Percentiles rank a stretch among this genome's conserved stretches.
phyloP scores from a whole-genome alignment of 1,140 invertebrate genomes.

The Nilaparvata lugens region DNA sequence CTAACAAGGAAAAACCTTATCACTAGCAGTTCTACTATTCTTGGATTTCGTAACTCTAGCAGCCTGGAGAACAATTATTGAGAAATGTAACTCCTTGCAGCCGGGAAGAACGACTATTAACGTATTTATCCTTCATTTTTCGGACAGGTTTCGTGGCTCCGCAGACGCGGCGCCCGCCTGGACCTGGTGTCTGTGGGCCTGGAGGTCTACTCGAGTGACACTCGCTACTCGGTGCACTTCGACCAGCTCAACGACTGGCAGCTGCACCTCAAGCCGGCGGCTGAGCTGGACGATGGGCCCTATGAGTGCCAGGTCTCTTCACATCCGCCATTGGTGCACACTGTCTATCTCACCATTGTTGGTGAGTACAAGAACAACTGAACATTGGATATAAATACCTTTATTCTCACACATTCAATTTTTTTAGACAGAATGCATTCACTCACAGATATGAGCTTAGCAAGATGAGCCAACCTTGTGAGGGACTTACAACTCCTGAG shows the following conservation, averaged over 20 bases:
- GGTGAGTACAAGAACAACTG: slow-evolving; percentile 58
- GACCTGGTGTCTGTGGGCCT: slow-evolving; percentile 64
- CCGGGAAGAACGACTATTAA: too few relatives aligned
- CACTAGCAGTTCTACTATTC: too few relatives aligned
- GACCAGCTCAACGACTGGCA: slow-evolving; percentile 55
- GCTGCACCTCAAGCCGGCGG: slow-evolving; percentile 73
- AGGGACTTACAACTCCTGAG: too few relatives aligned
- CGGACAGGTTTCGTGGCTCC: slow-evolving; percentile 62
- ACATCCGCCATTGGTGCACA: slow-evolving; percentile 76
- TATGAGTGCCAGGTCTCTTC: slow-evolving; percentile 85
- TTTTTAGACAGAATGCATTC: too few relatives aligned
- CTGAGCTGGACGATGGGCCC: slow-evolving; percentile 63
- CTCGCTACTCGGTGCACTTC: slow-evolving; percentile 19
- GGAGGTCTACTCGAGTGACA: slow-evolving; percentile 66
- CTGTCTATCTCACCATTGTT: slow-evolving; percentile 68
- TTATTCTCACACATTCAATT: too few relatives aligned
- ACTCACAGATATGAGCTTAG: too few relatives aligned
- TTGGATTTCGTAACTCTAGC: too few relatives aligned
- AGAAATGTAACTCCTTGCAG: too few relatives aligned
- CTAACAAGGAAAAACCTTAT: too few relatives aligned
- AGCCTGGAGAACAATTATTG: too few relatives aligned
- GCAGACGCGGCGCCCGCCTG: slow-evolving; percentile 56
- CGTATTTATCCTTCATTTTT: background rate
- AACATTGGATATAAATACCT: too few relatives aligned
- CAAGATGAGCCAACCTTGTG: too few relatives aligned